A percentile compares a stretch with the other conserved stretches of the same genome.
phyloP scores from a whole-genome alignment of 2,113 vertebrate genomes.

The Ictidomys tridecemlineatus region DNA sequence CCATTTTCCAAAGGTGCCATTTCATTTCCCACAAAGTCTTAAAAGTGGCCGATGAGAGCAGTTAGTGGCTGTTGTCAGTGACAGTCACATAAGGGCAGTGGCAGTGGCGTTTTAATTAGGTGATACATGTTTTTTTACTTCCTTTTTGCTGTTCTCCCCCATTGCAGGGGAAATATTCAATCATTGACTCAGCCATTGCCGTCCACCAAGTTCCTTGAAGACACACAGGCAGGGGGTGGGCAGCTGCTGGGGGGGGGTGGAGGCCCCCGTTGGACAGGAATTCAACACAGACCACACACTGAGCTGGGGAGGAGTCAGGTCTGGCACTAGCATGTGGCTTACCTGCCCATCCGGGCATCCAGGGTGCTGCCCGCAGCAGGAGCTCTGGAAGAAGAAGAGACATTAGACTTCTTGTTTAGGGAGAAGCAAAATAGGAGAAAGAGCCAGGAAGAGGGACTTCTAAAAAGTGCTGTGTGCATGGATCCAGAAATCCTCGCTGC shows the following conservation, averaged over 20 bases:
- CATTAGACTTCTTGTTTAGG: background rate
- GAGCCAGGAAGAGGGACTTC: background rate
- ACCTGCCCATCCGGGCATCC: background rate
- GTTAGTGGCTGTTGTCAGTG: background rate
- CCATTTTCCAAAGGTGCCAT: background rate
- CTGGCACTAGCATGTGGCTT: too few species aligned
- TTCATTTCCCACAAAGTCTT: background rate
- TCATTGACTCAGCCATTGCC: background rate
- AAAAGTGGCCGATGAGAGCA: background rate
- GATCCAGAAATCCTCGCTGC: background rate
- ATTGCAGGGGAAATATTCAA: background rate
- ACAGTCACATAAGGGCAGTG: too few species aligned
- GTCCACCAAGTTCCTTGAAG: background rate
- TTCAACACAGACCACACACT: background rate
- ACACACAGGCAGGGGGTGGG: background rate
- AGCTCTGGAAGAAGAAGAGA: background rate
- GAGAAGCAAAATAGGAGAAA: background rate
- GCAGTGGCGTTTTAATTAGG: background rate
- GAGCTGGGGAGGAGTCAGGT: background rate
- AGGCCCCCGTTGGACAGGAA: background rate
- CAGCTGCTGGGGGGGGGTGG: background rate
- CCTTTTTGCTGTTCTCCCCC: background rate
- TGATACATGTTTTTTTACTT: background rate
- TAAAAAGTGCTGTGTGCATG: background rate
- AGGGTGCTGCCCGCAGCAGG: background rate